These are phyloP conservation scores for Rhynchotus rufescens DNA, from an alignment of 2,797 vertebrate genomes.

Conservation along the genomic window DNA sequence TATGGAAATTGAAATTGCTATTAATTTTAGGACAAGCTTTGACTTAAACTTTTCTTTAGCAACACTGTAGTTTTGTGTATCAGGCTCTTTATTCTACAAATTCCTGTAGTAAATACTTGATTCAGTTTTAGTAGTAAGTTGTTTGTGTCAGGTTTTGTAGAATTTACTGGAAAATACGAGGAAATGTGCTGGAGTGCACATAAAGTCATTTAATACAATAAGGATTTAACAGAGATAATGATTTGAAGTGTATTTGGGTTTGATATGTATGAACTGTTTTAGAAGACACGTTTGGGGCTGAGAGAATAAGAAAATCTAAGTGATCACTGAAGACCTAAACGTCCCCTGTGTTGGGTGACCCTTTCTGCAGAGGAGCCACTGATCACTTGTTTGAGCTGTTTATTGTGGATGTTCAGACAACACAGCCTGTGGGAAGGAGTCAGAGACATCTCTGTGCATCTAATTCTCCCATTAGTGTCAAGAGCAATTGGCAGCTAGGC, in stretches of 20 bases:
- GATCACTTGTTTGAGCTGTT: background rate
- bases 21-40: background rate
- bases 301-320: background rate
- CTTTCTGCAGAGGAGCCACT: background rate
- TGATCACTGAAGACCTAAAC: background rate
- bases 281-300: background rate
- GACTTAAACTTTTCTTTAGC: background rate
- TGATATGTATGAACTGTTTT: background rate
- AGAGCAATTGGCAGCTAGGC: background rate
- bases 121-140: background rate
- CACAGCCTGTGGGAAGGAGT: constrained; percentile 10
- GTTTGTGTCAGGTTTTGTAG: background rate
- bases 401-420: background rate
- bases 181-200: background rate
- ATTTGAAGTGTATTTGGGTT: background rate
- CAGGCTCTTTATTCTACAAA: background rate
- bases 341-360: background rate
- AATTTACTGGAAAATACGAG: background rate
- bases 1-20: background rate
- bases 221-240: background rate
- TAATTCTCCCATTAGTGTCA: background rate
- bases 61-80: background rate
- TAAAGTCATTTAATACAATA: background rate
- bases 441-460: background rate
- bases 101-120: background rate